Conservation (phyloP, 1,140 invertebrate species). For the Cyphomyrmex costatus region DNA sequence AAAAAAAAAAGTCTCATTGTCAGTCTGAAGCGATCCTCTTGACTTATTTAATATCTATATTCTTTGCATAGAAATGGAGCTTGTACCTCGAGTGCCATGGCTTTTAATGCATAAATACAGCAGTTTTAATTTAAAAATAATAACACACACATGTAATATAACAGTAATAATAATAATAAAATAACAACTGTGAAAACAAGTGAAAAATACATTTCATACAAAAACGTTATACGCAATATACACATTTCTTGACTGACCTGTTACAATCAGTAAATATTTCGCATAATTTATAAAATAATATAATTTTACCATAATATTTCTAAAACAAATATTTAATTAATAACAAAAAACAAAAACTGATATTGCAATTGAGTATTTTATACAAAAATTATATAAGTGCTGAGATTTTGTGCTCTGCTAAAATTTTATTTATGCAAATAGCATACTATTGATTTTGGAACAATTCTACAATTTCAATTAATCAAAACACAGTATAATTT, state of each 20-base stretch:
- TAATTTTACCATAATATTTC: constrained; percentile 8
- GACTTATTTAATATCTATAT: constrained; percentile 6
- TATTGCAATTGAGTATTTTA: not conserved
- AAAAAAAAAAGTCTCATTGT: not conserved
- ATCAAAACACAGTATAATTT: constrained; percentile 10
- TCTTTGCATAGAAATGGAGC: not conserved
- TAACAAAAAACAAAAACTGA: not conserved
- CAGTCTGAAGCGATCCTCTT: not conserved
- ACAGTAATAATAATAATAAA: constrained; percentile 10
- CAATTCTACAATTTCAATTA: constrained; percentile 12
- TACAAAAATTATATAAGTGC: not conserved
- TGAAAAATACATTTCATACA: not conserved
- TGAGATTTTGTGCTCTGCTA: not conserved
- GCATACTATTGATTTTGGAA: not conserved
- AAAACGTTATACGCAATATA: not conserved
- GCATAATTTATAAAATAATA: not conserved
- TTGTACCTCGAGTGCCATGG: not conserved
- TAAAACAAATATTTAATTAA: not conserved
- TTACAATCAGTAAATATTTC: not conserved
- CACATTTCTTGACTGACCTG: not conserved
- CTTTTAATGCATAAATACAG: not conserved
- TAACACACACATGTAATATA: not conserved
- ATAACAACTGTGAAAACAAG: constrained; percentile 3
- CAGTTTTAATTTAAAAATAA: constrained; percentile 5
- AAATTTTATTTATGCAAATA: not conserved